These are phyloP conservation scores for Ennomos erosarius DNA, from an alignment of 2,888 invertebrate species.

Conservation along the genomic window DNA sequence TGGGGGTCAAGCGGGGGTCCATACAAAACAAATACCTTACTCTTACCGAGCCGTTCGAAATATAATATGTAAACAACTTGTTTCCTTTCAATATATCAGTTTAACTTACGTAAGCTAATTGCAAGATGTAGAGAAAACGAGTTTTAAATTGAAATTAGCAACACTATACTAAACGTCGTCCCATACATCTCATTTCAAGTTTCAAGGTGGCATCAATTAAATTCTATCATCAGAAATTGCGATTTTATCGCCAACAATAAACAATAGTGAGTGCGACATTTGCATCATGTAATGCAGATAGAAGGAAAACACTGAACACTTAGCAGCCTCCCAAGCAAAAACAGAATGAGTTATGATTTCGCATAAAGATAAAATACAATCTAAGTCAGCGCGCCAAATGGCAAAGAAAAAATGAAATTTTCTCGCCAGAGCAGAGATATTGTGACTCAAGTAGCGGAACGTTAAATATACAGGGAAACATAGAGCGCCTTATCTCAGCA, in stretches of 20 bases:
- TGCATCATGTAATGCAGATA: conserved; percentile 70
- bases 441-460: conserved; percentile 58
- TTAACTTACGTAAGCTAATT: conserved; percentile 35
- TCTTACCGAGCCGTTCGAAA: conserved; percentile 52
- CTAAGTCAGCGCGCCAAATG: conserved; percentile 79
- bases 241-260: conserved; percentile 67
- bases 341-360: conserved; percentile 82
- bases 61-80: conserved; percentile 70
- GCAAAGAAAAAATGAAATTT: conserved; percentile 78
- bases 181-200: conserved; percentile 30
- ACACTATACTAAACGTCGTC: conserved; percentile 20
- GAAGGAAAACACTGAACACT: conserved; percentile 72
- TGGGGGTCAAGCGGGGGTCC: conserved; percentile 70
- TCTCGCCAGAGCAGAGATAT: conserved; percentile 68
- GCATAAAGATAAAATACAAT: conserved; percentile 83
- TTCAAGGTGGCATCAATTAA: conserved; percentile 54
- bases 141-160: conserved; percentile 35
- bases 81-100: conserved; percentile 55
- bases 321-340: conserved; percentile 70
- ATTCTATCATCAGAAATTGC: conserved; percentile 59
- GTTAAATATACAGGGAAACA: conserved; percentile 63
- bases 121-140: conserved; percentile 16
- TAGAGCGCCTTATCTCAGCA: conserved; percentile 42
- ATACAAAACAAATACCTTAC: conserved; percentile 63
- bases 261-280: conserved; percentile 69